phyloP scores from a whole-genome alignment of 2,113 vertebrate genomes.

The Myrmecophaga tridactyla region DNA sequence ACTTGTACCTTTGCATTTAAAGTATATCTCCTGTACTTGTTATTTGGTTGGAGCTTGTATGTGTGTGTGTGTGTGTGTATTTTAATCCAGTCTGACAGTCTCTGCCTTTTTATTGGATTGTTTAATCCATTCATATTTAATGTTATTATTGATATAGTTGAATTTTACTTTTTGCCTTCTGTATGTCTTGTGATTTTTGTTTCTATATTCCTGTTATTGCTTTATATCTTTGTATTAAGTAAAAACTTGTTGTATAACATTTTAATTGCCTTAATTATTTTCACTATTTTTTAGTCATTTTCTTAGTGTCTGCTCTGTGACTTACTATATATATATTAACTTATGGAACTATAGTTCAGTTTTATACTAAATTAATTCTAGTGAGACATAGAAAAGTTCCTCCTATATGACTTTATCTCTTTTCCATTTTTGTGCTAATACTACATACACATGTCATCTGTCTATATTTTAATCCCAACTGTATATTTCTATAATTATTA shows the following conservation, averaged over 20 bases:
- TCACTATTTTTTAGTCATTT: not conserved
- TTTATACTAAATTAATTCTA: not conserved
- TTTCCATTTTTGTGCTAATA: not conserved
- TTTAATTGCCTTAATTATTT: not conserved
- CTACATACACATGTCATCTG: not conserved
- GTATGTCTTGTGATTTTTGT: not conserved
- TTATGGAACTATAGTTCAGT: not conserved
- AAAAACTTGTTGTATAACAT: not conserved
- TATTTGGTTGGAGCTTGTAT: not conserved
- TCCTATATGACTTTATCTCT: not conserved
- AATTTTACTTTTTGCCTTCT: not conserved
- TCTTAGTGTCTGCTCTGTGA: not conserved
- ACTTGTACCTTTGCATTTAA: not conserved
- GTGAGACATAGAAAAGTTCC: not conserved
- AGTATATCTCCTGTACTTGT: not conserved
- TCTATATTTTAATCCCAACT: not conserved
- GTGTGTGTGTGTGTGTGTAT: too few relatives aligned
- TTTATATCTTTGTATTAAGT: too few relatives aligned
- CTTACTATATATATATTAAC: not conserved
- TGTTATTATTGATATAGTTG: not conserved
- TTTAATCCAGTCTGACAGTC: not conserved
- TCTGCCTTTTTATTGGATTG: not conserved
- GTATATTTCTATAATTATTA: not conserved
- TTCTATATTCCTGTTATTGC: not conserved
- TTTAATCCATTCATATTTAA: not conserved